Conservation (phyloP, 2,113 vertebrate genomes). For the Pristiophorus japonicus region DNA sequence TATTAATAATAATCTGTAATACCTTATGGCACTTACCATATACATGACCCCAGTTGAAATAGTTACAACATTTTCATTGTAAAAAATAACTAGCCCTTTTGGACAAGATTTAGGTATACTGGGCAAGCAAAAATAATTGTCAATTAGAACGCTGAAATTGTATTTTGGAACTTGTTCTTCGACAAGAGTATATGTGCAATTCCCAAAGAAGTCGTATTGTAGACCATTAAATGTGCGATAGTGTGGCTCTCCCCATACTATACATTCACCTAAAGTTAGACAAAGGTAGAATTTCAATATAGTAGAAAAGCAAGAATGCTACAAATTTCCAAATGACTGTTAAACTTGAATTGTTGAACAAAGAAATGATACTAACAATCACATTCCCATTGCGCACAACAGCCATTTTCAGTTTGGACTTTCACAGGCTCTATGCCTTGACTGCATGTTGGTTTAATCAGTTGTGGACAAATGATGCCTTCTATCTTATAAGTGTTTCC, state of each 20-base stretch:
- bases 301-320: background rate
- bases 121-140: slow-evolving; percentile 48
- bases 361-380: slow-evolving; percentile 53
- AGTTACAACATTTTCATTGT: background rate
- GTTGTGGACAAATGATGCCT: background rate
- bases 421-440: slow-evolving; percentile 38
- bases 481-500: background rate
- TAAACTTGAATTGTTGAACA: background rate
- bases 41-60: background rate
- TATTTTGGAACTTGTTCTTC: slow-evolving; percentile 49
- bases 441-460: slow-evolving; percentile 46
- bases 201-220: slow-evolving; percentile 47
- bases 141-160: slow-evolving; percentile 52
- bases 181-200: slow-evolving; percentile 58
- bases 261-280: slow-evolving; percentile 52
- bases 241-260: slow-evolving; percentile 62
- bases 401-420: slow-evolving; percentile 47
- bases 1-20: background rate
- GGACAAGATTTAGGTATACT: slow-evolving; percentile 45
- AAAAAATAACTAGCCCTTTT: slow-evolving; percentile 47
- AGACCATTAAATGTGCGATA: slow-evolving; percentile 56
- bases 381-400: slow-evolving; percentile 54
- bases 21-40: background rate
- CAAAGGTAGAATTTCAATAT: background rate
- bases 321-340: background rate